Percentiles rank a stretch among this genome's conserved stretches.
phyloP scores from a whole-genome alignment of 2,888 invertebrate genomes.

The Thera britannica region DNA sequence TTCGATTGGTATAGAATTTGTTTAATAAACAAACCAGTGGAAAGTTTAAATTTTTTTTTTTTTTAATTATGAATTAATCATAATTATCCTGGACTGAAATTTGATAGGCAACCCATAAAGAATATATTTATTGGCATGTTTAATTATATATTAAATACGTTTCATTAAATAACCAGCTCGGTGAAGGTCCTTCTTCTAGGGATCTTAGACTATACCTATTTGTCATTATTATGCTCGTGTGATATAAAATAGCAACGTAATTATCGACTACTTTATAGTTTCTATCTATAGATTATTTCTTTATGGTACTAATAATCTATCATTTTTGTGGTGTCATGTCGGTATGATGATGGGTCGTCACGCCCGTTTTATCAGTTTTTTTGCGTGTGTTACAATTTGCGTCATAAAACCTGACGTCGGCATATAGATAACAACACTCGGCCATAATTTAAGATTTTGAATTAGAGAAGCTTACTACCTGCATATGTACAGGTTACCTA shows the following conservation, averaged over 20 bases:
- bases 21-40: too few relatives aligned
- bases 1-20: too few relatives aligned
- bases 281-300: neutral
- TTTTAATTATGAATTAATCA: too few relatives aligned
- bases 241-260: neutral
- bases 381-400: neutral
- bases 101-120: too few relatives aligned
- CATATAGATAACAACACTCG: neutral
- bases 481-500: neutral
- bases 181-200: too few relatives aligned
- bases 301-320: neutral
- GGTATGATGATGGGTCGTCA: neutral
- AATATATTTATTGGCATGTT: too few relatives aligned
- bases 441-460: conserved; percentile 3
- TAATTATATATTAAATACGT: too few relatives aligned
- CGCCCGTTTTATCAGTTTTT: neutral
- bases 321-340: neutral
- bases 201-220: too few relatives aligned
- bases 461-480: conserved; percentile 7
- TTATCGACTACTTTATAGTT: neutral
- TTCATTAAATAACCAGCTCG: too few relatives aligned
- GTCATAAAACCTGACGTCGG: neutral
- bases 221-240: neutral
- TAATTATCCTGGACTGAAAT: too few relatives aligned
- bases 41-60: too few relatives aligned